phyloP scores from a whole-genome alignment of 2,113 vertebrate species.

The Catagonus wagneri region DNA sequence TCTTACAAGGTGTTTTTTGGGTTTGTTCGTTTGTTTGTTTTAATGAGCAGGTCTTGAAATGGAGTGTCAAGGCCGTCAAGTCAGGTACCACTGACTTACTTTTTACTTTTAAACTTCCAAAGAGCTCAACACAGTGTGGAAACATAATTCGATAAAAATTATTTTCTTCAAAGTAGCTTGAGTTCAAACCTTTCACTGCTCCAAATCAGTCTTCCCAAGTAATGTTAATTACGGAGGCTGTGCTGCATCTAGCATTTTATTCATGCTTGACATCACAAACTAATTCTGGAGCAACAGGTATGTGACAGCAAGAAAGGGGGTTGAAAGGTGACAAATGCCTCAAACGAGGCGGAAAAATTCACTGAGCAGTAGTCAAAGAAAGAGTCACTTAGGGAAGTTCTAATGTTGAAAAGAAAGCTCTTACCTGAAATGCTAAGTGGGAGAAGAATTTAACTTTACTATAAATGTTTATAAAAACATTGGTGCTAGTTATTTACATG shows the following conservation, averaged over 20 bases:
- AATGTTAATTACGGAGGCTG: not conserved
- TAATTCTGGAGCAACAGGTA: not conserved
- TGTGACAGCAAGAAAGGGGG: not conserved
- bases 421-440: not conserved
- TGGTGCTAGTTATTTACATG: constrained; percentile 1
- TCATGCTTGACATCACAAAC: not conserved
- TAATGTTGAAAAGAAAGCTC: not conserved
- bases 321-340: not conserved
- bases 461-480: too few species aligned
- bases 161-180: not conserved
- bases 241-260: not conserved
- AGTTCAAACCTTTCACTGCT: constrained; percentile 28
- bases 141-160: not conserved
- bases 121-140: not conserved
- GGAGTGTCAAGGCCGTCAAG: not conserved
- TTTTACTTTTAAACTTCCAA: not conserved
- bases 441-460: not conserved
- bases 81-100: not conserved
- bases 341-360: not conserved
- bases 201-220: not conserved
- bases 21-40: not conserved
- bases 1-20: not conserved
- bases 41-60: not conserved
- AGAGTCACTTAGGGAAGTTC: not conserved
- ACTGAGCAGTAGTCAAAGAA: not conserved